Evolutionary conservation across 2,888 invertebrate genomes (phyloP).

Genomic region (Caenorhabditis uteleia): DNA sequence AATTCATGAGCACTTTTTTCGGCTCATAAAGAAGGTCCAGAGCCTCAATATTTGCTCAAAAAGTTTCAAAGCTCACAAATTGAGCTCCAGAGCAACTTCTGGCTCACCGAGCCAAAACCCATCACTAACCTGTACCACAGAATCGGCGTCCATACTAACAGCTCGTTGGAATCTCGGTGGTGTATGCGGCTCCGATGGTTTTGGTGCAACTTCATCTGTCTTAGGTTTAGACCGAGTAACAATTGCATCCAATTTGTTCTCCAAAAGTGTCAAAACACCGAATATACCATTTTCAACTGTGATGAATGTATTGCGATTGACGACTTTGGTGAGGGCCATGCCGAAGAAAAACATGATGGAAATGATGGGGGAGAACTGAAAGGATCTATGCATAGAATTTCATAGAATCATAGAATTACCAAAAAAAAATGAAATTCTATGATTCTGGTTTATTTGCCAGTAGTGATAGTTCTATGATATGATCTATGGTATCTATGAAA

Average conservation of each 20-base stretch:
- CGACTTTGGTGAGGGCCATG: conserved; percentile 53
- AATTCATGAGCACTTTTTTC: no score
- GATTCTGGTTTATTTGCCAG: no score
- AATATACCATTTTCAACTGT: conserved; percentile 55
- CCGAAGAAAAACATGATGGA: conserved; percentile 55
- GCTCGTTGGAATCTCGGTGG: conserved; percentile 16
- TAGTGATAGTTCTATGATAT: no score
- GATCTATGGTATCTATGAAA: no score
- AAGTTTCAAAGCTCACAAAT: no score
- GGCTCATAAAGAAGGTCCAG: no score
- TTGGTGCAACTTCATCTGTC: conserved; percentile 2
- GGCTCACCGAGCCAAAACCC: no score
- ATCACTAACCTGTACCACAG: conserved; percentile 3
- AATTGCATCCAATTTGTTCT: conserved; percentile 27
- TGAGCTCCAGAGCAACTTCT: no score
- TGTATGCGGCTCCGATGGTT: conserved; percentile 4
- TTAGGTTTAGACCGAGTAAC: background rate
- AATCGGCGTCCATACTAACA: conserved; percentile 19
- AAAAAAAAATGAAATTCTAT: background rate
- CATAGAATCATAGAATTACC: background rate
- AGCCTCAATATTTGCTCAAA: no score
- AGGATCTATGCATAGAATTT: background rate
- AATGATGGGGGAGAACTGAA: conserved; percentile 44
- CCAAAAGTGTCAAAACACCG: conserved; percentile 37
- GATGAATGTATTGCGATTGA: conserved; percentile 53